A percentile compares a stretch with the other conserved stretches of the same genome.
phyloP scores from a whole-genome alignment of 2,888 invertebrate genomes.

The Tricholauxania praeusta region DNA sequence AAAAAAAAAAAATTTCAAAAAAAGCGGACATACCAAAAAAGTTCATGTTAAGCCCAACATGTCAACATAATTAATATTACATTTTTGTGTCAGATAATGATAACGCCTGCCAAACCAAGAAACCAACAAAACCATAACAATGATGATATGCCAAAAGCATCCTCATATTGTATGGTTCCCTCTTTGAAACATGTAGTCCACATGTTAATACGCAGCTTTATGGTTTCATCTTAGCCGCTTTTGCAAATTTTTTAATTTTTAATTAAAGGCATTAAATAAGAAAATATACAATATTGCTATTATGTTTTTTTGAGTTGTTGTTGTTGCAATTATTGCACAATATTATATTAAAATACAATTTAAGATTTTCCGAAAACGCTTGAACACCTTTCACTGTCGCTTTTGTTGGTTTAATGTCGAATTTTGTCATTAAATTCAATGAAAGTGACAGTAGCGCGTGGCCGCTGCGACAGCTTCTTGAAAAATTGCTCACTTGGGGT shows the following conservation, averaged over 20 bases:
- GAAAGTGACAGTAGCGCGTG: no score
- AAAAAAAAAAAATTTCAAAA: neutral
- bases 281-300: slow-evolving; percentile 42
- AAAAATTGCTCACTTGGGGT: no score
- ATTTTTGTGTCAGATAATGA: slow-evolving; percentile 62
- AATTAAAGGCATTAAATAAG: slow-evolving; percentile 46
- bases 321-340: no score
- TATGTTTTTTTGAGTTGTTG: neutral
- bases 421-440: no score
- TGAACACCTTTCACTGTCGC: slow-evolving; percentile 24
- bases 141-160: neutral
- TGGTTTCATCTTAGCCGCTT: slow-evolving; percentile 39
- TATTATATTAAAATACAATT: no score
- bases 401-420: neutral
- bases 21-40: neutral
- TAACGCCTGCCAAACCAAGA: slow-evolving; percentile 54
- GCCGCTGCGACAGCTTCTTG: no score
- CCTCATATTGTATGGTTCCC: slow-evolving; percentile 38
- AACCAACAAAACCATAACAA: slow-evolving; percentile 5
- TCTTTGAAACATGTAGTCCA: slow-evolving; percentile 11
- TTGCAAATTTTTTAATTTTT: slow-evolving; percentile 37
- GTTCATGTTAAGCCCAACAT: slow-evolving; percentile 54
- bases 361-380: neutral
- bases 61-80: slow-evolving; percentile 63
- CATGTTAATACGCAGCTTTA: slow-evolving; percentile 6